Percentiles rank a stretch among this genome's conserved stretches.
Conservation (phyloP, 1,140 invertebrate genomes). For the Aphis craccivora region DNA sequence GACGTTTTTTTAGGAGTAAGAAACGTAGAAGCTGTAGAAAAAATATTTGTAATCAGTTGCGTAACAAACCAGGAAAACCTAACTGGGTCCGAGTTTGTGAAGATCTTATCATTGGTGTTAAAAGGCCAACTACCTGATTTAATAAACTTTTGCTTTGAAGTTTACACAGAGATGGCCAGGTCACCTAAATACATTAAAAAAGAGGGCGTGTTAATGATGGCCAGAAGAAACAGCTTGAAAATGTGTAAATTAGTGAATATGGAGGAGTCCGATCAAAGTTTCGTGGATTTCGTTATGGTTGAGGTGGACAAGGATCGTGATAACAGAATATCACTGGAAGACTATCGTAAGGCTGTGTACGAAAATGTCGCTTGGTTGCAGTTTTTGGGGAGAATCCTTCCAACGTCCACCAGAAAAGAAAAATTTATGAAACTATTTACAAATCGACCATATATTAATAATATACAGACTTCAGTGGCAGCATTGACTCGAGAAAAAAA, state of each 20-base stretch:
- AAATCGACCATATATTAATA: neutral
- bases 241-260: neutral
- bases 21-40: neutral
- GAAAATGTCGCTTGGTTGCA: neutral
- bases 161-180: neutral
- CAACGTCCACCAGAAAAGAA: neutral
- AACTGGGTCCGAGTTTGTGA: neutral
- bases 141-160: neutral
- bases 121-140: neutral
- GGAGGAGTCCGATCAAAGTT: neutral
- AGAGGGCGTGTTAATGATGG: neutral
- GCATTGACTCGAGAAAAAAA: neutral
- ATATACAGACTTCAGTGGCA: neutral
- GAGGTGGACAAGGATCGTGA: conserved; percentile 19
- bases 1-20: neutral
- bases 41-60: neutral
- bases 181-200: neutral
- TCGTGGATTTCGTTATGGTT: neutral
- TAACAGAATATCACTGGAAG: neutral
- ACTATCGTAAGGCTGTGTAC: neutral
- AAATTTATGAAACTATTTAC: neutral
- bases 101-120: neutral
- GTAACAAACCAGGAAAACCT: neutral
- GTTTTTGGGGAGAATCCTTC: neutral
- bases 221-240: neutral